Evolutionary conservation across 2,888 invertebrate species (phyloP), one percentile per base, ranked within the genome.

Genomic region (Rutpela maculata): DNA sequence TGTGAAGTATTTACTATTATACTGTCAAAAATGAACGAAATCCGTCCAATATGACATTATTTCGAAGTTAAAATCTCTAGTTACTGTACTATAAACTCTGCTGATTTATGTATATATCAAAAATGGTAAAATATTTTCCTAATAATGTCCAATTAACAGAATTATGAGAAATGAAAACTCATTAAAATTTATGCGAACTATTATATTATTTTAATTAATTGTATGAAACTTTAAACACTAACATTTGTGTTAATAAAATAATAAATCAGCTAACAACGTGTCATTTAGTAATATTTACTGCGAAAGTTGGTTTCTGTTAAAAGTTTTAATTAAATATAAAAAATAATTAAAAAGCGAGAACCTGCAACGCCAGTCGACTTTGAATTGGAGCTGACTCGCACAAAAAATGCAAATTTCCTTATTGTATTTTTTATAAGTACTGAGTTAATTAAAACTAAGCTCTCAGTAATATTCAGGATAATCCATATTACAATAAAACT

Each of bases 261-360:
- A 69, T 31, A 69, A 59, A 57, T 59, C 17, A 69, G 11, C 59
- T 15, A n/a, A 35, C 59, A 22, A 2, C 9, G 26, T 55, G 31
- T 19, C 11, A 68, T 31, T 35, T 59, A 69, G 68, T 56, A 35
- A 57, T 69, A 59, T 57, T 69, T 69, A 69, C 31, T 69, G 38
- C 57, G 9, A 59, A 69, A 69, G 59, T 69, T 59, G 59, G 69
- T 57, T 59, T 35, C 38, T 35, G 31, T 19, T 69, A 18, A 57
- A 69, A 69, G 57, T 69, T 69, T 69, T 69, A 69, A 69, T 69
- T 26, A 38, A 69, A 69, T 59, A 31, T 57, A 59, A 57, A 69
- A 17, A 55, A 63, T 63, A 67, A 68, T 68, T 56, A 26, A 55
- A 67, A 55, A n/a, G 55, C 67, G 67, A 22, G 55, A 22, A 62